phyloP scores from a whole-genome alignment of 2,113 vertebrate genomes.

The Microcebus lehilahytsara region DNA sequence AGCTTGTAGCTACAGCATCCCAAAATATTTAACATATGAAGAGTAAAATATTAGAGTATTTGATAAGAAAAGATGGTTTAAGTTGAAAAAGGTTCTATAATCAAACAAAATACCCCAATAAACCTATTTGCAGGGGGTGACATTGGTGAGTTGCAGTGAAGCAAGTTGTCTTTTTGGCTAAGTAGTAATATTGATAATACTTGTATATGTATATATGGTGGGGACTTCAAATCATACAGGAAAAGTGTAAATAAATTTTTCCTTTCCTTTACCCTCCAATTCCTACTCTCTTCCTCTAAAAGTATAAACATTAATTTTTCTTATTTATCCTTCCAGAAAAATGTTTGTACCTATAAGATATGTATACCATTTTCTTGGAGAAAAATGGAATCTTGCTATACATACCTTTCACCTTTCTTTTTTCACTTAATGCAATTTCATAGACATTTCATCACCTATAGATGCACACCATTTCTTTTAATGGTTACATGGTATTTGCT shows the following conservation, averaged over 20 bases:
- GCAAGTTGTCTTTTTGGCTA: background rate
- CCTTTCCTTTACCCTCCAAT: background rate
- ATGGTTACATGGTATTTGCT: background rate
- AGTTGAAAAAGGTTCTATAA: background rate
- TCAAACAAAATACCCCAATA: constrained; percentile 20
- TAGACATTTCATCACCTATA: background rate
- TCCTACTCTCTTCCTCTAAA: background rate
- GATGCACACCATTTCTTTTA: background rate
- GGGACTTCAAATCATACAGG: background rate
- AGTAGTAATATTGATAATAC: background rate
- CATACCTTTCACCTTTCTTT: background rate
- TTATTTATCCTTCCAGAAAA: constrained; percentile 18
- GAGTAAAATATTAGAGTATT: background rate
- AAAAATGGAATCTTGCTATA: background rate
- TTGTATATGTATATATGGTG: background rate
- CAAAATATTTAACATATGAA: background rate
- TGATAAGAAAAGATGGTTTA: background rate
- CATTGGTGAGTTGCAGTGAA: background rate
- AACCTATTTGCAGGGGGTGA: background rate
- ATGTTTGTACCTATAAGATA: background rate
- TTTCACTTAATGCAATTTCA: background rate
- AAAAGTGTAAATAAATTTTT: background rate
- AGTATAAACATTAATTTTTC: background rate
- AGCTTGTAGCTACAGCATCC: background rate
- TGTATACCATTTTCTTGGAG: background rate